Conservation (phyloP, 2,113 vertebrate genomes). For the Calypte anna region DNA sequence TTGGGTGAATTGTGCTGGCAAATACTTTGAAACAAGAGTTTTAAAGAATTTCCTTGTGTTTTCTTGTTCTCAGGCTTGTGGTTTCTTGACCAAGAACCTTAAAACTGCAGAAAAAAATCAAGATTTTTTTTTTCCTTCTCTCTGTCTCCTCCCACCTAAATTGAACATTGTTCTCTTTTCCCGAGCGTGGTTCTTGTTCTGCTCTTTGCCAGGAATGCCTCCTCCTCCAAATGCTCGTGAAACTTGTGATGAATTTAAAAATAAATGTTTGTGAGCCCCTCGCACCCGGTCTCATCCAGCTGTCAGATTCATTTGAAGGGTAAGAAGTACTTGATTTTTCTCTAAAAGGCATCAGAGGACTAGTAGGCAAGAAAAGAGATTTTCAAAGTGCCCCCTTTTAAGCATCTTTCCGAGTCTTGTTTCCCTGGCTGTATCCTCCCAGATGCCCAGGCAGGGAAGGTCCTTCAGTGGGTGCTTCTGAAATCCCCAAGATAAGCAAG, state of each 20-base stretch:
- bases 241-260: not conserved
- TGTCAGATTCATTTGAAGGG: not conserved
- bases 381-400: not conserved
- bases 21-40: not conserved
- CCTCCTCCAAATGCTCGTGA: not conserved
- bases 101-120: conserved; percentile 6
- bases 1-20: not conserved
- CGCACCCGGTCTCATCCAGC: not conserved
- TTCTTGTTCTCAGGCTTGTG: not conserved
- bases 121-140: not conserved
- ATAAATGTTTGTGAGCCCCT: not conserved
- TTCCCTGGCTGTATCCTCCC: fast-evolving
- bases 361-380: not conserved
- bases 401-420: not conserved
- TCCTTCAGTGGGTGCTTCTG: not conserved
- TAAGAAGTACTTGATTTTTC: not conserved
- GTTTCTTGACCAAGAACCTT: not conserved
- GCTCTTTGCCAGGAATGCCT: not conserved
- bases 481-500: not conserved
- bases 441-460: not conserved
- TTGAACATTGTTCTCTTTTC: not conserved
- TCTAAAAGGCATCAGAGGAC: not conserved
- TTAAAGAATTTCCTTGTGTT: not conserved
- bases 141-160: not conserved
- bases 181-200: not conserved